These are phyloP conservation scores for Rhea pennata DNA, from an alignment of 2,113 vertebrate genomes.

Conservation along the genomic window DNA sequence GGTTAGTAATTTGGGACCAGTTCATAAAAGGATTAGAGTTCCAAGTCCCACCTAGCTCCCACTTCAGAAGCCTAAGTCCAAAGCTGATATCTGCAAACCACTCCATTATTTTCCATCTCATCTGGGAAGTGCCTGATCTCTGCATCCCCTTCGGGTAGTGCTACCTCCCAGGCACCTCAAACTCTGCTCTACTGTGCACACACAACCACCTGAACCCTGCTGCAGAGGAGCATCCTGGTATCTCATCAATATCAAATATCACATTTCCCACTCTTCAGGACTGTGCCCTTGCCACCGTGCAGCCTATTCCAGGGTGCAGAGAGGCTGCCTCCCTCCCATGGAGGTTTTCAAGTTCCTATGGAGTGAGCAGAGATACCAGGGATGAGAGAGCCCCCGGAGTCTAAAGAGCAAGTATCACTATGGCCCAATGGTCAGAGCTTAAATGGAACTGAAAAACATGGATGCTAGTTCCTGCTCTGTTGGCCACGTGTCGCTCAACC, in stretches of 20 bases:
- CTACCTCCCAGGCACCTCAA: neutral
- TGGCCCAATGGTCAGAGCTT: neutral
- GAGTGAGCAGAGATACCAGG: neutral
- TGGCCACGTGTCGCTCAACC: constrained; percentile 38
- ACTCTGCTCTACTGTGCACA: neutral
- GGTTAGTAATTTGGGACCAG: neutral
- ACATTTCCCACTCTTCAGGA: neutral
- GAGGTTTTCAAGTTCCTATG: neutral
- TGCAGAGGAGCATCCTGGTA: neutral
- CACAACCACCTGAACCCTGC: neutral
- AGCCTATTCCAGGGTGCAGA: neutral
- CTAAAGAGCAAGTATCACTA: neutral
- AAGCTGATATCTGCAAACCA: neutral
- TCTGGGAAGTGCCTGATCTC: neutral
- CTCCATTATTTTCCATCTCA: constrained; percentile 21
- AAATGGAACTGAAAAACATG: neutral
- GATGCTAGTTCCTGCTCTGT: constrained; percentile 23
- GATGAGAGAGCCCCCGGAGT: neutral
- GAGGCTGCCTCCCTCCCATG: neutral
- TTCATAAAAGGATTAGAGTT: constrained; percentile 19
- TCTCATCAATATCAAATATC: neutral
- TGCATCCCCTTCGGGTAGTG: neutral
- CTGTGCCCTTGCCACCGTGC: neutral
- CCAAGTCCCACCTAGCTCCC: neutral
- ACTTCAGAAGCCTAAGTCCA: neutral